These are phyloP conservation scores for Lepidocolaptes lacrymiger DNA, from an alignment of 2,797 vertebrate species.

Conservation along the genomic window DNA sequence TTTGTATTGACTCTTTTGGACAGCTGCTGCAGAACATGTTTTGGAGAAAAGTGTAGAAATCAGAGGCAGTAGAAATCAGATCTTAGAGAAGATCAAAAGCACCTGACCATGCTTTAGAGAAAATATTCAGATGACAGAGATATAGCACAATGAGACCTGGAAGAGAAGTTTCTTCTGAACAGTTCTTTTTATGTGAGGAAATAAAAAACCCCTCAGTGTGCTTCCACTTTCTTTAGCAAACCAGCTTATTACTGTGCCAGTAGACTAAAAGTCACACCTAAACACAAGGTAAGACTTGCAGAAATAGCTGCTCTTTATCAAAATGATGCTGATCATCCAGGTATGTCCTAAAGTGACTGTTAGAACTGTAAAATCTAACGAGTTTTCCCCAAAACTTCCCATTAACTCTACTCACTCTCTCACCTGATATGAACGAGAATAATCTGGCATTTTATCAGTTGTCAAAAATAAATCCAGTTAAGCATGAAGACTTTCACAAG, in stretches of 20 bases:
- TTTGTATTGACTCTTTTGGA: not conserved
- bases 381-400: not conserved
- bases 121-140: not conserved
- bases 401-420: not conserved
- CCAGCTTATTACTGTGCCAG: not conserved
- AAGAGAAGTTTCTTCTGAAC: not conserved
- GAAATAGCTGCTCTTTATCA: not conserved
- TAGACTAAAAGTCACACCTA: not conserved
- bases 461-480: not conserved
- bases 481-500: not conserved
- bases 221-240: not conserved
- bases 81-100: not conserved
- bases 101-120: not conserved
- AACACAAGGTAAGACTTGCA: not conserved
- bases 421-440: not conserved
- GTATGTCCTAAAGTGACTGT: not conserved
- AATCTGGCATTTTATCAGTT: not conserved
- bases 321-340: not conserved
- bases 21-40: not conserved
- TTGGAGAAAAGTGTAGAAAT: not conserved
- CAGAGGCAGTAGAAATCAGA: not conserved
- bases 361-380: not conserved
- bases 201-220: accelerated
- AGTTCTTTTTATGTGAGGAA: not conserved
- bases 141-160: not conserved